These are phyloP conservation scores for Campylomormyrus numenius DNA, from an alignment of 2,113 vertebrate genomes.

Conservation along the genomic window DNA sequence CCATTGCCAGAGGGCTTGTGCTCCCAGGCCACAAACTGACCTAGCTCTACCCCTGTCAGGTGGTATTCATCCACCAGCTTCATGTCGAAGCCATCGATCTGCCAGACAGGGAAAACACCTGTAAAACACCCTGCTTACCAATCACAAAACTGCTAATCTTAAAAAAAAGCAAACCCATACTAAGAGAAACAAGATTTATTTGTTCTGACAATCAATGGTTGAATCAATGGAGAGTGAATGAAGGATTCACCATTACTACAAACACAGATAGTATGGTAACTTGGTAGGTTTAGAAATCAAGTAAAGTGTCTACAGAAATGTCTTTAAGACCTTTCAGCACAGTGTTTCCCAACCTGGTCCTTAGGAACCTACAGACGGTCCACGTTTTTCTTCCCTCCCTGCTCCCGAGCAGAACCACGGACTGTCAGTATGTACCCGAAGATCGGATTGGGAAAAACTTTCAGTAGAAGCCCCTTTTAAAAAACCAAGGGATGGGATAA, in stretches of 20 bases:
- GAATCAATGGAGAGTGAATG: not conserved
- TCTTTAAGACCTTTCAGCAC: not conserved
- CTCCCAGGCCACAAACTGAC: constrained; percentile 81
- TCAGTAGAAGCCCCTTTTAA: not conserved
- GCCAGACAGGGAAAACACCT: constrained; percentile 15
- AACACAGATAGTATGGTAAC: not conserved
- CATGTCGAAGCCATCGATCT: constrained; percentile 90
- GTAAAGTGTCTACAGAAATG: not conserved
- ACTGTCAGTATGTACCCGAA: not conserved
- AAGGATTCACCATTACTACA: not conserved
- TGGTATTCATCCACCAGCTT: constrained; percentile 89
- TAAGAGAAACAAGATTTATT: not conserved
- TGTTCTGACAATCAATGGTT: not conserved
- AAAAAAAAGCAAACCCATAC: not conserved
- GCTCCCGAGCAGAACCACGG: not conserved
- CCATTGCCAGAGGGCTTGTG: constrained; percentile 67
- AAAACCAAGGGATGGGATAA: not conserved
- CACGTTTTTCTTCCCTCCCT: not conserved
- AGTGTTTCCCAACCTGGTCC: not conserved
- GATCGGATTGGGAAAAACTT: not conserved
- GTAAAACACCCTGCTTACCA: not conserved
- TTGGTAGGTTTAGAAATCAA: not conserved
- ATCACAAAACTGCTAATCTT: not conserved
- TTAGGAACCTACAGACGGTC: not conserved
- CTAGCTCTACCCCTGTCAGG: constrained; percentile 73